A percentile compares a stretch with the other conserved stretches of the same genome.
Evolutionary conservation across 2,888 invertebrate genomes (phyloP).

Genomic region (Chorisops tibialis): DNA sequence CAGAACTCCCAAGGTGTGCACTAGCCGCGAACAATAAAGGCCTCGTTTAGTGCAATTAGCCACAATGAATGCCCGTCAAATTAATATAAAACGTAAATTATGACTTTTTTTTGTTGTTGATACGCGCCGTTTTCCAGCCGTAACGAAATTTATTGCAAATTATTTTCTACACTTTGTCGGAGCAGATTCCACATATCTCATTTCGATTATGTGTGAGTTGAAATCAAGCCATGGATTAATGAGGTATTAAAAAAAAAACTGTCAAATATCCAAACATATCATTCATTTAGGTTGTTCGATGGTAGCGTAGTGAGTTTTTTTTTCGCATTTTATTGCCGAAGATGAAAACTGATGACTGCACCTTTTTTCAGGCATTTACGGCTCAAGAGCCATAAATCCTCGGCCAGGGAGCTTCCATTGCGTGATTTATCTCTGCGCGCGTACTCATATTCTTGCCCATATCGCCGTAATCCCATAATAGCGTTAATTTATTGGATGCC

Average conservation of each 20-base stretch:
- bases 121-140: not conserved
- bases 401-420: conserved; percentile 23
- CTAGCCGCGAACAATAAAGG: conserved; percentile 31
- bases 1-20: too few species aligned
- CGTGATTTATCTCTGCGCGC: conserved; percentile 27
- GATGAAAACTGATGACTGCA: not conserved
- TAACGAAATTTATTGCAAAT: conserved; percentile 15
- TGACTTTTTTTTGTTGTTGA: conserved; percentile 1
- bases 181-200: not conserved
- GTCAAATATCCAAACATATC: not conserved
- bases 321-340: not conserved
- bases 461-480: conserved; percentile 16
- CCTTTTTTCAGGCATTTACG: not conserved
- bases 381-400: conserved; percentile 2
- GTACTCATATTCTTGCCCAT: conserved; percentile 18
- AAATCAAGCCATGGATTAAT: conserved; percentile 1
- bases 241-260: conserved; percentile 2
- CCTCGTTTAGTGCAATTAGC: conserved; percentile 51
- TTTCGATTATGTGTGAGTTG: not conserved
- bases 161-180: not conserved
- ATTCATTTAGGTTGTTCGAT: not conserved
- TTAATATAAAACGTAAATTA: conserved; percentile 44
- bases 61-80: conserved; percentile 51
- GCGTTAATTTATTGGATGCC: conserved; percentile 31
- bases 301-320: too few species aligned